Evolutionary conservation across 2,888 invertebrate species (phyloP).

Genomic region (Agrochola lychnidis): DNA sequence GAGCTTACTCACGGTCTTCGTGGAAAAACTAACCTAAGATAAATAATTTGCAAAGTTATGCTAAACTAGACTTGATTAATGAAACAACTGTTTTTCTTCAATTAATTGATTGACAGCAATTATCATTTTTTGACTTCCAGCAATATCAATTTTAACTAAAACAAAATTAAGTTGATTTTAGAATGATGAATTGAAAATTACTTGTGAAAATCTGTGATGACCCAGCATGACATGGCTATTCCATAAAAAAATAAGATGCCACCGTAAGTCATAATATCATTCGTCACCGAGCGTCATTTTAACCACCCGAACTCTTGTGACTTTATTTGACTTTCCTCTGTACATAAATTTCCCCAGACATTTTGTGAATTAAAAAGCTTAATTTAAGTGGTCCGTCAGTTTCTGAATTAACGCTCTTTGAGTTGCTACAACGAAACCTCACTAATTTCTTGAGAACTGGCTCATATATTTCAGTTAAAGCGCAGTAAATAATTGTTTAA

Average conservation of each 20-base stretch:
- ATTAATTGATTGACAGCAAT: neutral
- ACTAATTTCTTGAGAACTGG: slow-evolving; percentile 37
- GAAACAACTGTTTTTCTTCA: neutral
- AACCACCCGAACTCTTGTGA: slow-evolving; percentile 48
- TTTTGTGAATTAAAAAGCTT: slow-evolving; percentile 70
- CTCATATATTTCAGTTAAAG: slow-evolving; percentile 42
- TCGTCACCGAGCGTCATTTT: slow-evolving; percentile 57
- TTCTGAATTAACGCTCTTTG: slow-evolving; percentile 57
- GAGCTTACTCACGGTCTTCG: slow-evolving; percentile 1
- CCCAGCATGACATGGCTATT: too few species aligned
- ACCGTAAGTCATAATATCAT: neutral
- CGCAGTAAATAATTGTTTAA: slow-evolving; percentile 35
- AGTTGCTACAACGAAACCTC: slow-evolving; percentile 39
- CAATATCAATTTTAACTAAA: neutral
- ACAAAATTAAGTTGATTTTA: neutral
- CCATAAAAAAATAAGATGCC: neutral
- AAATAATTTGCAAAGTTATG: slow-evolving; percentile 21
- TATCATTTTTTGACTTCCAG: neutral
- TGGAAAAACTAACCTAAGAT: slow-evolving; percentile 12
- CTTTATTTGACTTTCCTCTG: slow-evolving; percentile 65
- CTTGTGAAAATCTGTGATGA: neutral
- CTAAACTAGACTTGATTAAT: slow-evolving; percentile 3
- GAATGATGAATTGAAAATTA: neutral
- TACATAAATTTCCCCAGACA: slow-evolving; percentile 69
- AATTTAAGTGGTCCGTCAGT: slow-evolving; percentile 67